These are phyloP conservation scores for Aphelenchoides fujianensis DNA, from an alignment of 1,140 invertebrate genomes.

Conservation along the genomic window DNA sequence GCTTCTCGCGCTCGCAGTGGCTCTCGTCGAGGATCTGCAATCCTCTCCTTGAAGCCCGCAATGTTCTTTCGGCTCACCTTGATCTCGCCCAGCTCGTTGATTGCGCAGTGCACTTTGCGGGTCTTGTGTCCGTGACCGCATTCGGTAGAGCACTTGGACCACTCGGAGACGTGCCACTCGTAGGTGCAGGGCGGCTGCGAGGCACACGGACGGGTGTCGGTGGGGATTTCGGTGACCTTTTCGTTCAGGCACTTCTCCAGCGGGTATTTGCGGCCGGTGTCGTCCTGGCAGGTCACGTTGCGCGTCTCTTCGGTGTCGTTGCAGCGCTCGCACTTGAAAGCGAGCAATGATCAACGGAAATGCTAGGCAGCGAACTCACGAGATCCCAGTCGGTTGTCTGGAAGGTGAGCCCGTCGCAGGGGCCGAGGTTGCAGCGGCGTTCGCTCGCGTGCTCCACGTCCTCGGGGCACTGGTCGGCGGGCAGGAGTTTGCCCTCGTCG, in stretches of 20 bases:
- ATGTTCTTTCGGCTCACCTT: constrained; percentile 64
- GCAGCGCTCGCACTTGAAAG: constrained; percentile 52
- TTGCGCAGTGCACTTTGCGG: constrained; percentile 78
- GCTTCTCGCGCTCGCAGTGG: constrained; percentile 69
- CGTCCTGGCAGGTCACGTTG: constrained; percentile 59
- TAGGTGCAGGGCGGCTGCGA: constrained; percentile 68
- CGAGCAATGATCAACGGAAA: constrained; percentile 24
- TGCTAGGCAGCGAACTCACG: constrained; percentile 68
- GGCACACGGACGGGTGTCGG: constrained; percentile 54
- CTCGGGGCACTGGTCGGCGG: constrained; percentile 71
- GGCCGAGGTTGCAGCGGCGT: constrained; percentile 73
- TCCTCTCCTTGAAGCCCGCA: background rate
- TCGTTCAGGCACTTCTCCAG: constrained; percentile 58
- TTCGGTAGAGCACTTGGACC: constrained; percentile 75
- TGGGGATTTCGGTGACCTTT: constrained; percentile 53
- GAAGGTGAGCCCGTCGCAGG: constrained; percentile 89
- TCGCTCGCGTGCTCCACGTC: constrained; percentile 71
- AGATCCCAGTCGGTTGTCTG: constrained; percentile 80
- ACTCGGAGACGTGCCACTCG: constrained; percentile 78
- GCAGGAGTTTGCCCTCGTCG: constrained; percentile 69
- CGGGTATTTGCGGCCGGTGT: constrained; percentile 55
- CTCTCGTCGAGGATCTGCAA: constrained; percentile 70
- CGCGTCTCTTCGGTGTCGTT: constrained; percentile 61
- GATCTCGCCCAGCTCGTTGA: constrained; percentile 68
- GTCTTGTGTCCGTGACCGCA: constrained; percentile 80